phyloP scores from a whole-genome alignment of 2,888 invertebrate genomes.

The Lapara coniferarum region DNA sequence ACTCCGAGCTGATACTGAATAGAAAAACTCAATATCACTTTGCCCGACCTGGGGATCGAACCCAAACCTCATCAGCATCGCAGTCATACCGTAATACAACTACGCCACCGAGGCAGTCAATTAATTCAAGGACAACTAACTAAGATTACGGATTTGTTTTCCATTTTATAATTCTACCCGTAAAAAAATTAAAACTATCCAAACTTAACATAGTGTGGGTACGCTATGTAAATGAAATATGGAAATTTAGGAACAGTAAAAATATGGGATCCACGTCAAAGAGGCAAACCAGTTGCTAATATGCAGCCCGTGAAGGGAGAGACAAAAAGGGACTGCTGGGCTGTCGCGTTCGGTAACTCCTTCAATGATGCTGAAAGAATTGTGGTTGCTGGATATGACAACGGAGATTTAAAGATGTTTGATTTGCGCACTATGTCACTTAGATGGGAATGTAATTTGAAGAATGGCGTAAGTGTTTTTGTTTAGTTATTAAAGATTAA shows the following conservation, averaged over 20 bases:
- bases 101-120: no score
- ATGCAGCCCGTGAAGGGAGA: conserved; percentile 91
- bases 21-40: no score
- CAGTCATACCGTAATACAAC: no score
- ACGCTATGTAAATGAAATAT: no score
- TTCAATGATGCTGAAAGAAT: conserved; percentile 93
- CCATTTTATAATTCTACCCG: neutral
- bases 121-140: neutral
- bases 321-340: conserved; percentile 94
- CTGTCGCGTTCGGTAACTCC: conserved; percentile 95
- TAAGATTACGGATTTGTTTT: neutral
- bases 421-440: conserved; percentile 93
- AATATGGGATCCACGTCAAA: conserved; percentile 97
- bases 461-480: conserved; percentile 89
- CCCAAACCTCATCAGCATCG: no score
- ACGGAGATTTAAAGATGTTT: conserved; percentile 97
- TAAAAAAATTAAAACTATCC: no score
- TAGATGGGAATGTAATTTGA: conserved; percentile 95
- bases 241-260: conserved; percentile 88
- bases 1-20: no score
- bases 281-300: conserved; percentile 93
- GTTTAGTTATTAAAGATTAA: no score
- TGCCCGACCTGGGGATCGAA: no score
- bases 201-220: no score
- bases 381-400: conserved; percentile 96